phyloP scores from a whole-genome alignment of 2,797 vertebrate genomes.

The Stomatorhinus walkeri region DNA sequence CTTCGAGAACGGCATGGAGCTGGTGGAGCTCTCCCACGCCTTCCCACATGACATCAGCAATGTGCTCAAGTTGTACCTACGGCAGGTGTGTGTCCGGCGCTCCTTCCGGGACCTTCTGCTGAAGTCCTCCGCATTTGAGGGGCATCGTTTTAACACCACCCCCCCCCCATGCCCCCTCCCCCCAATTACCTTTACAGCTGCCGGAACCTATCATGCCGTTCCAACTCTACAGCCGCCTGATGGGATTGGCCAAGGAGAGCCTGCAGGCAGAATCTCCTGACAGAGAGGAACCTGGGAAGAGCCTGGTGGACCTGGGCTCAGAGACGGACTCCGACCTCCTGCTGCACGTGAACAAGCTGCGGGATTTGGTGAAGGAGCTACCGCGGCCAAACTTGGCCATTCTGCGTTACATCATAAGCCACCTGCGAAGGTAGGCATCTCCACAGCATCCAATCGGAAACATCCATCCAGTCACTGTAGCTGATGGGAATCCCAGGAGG shows the following conservation, averaged over 20 bases:
- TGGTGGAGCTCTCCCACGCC: slow-evolving; percentile 89
- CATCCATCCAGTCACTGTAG: not conserved
- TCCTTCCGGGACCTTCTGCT: not conserved
- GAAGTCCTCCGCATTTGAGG: not conserved
- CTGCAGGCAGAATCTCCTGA: slow-evolving; percentile 61
- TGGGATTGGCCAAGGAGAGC: slow-evolving; percentile 93
- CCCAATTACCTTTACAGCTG: slow-evolving; percentile 55
- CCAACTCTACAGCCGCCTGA: slow-evolving; percentile 78
- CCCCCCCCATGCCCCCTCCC: too few species aligned
- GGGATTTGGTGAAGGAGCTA: slow-evolving; percentile 70
- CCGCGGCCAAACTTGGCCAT: slow-evolving; percentile 71
- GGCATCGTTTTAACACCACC: not conserved
- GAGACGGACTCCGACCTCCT: slow-evolving; percentile 60
- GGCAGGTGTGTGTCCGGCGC: slow-evolving; percentile 67
- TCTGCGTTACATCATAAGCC: slow-evolving; percentile 73
- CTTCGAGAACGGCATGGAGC: slow-evolving; percentile 89
- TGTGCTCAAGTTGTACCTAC: slow-evolving; percentile 90
- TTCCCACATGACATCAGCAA: slow-evolving; percentile 95
- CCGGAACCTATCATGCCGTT: slow-evolving; percentile 87
- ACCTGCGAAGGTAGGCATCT: slow-evolving; percentile 71
- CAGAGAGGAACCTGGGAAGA: slow-evolving; percentile 44
- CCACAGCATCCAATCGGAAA: not conserved
- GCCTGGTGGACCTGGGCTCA: slow-evolving; percentile 60
- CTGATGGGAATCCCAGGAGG: not conserved
- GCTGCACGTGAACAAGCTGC: slow-evolving; percentile 67